Base-by-base conservation (phyloP, 2,797 vertebrate species). In the Enteromius treurensis region DNA sequence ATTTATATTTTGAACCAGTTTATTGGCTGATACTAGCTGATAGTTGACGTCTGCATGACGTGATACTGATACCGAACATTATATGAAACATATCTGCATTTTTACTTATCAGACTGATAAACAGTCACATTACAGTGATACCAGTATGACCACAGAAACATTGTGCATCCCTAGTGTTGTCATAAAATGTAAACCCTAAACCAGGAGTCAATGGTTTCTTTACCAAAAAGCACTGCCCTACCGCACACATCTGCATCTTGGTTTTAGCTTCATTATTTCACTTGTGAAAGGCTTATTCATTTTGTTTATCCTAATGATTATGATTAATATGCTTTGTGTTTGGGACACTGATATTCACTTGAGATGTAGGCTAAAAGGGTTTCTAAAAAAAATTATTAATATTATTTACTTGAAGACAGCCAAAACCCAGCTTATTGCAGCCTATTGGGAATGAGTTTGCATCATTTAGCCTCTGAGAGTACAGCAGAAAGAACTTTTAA, bases 161-260 rank as follows among this genome's bases (percentile, higher is more conserved):
- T 55, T 53, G 17, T 49, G 51, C 49, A 55, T 76, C 14, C 13
- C 13, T 60, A 55, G 60, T 55, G 19, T 79, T 51, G 19, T 37
- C 17, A 11, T 32, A 21, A 45, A 62, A 55, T n/a, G 60, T 68
- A 49, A 26, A 47, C n/a, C 32, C n/a, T 68, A 23, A 84, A 77
- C 74, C 55, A 78, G 34, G 45, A 88, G 86, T 45, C 83, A 89
- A 76, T 37, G 87, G 84, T 88, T 29, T 37, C 69, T 74, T 80
- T 79, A 47, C 85, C 78, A 2, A 80, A 53, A 40, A 75, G 89
- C 80, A 90, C 73, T 71, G 69, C 42, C 77, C 81, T 82, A 65
- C 65, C 62, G 5, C 62, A 73, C 55, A 64, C 53, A 58, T 78
- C 81, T 80, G 65, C 60, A 71, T 64, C 8, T 69, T 51, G 29